Evolutionary conservation across 2,797 vertebrate species (phyloP), one percentile per base, ranked within the genome.

Genomic region (Tapirus indicus): DNA sequence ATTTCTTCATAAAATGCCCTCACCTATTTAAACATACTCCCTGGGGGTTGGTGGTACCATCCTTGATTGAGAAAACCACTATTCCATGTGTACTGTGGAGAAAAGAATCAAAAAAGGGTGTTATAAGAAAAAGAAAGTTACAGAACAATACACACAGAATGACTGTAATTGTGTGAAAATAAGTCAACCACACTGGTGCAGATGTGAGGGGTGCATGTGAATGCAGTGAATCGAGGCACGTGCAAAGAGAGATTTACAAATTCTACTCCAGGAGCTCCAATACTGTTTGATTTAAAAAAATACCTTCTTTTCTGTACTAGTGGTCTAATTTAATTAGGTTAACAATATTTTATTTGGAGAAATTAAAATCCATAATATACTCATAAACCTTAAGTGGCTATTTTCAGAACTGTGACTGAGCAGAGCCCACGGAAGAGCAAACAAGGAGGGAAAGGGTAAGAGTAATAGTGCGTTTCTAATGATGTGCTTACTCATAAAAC

Each of bases 141-240:
- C 29, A 72, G 90, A 88, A 84, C 84, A 84, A 74, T 9, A 72
- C 32, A 56, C 11, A 66, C 3, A 56, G 60, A 18, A 35, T 89
- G 71, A 88, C 56, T 88, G 13, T 86, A 88, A 97, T 86, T 85
- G 90, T 32, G n/a, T 58, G 47, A 32, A 91, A 93, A 89, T 52
- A 71, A 90, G 27, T 52, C 58, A 60, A 25, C 32, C 74, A 25
- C 8, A 23, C 6, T 44, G 32, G 3, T 84, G 74, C 54, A n/a
- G 13, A 18, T 14, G 32, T 21, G 54, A 1, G 0, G 29, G 13
- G 18, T 9, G 27, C 14, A 44, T 1, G 0, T 6, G 23, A 35
- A 17, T 17, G 41, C 6, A 75, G 17, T 38, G 44, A 91, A 56
- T 29, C 13, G 0, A 41, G 21, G 54, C 25, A 69, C 1, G 0